phyloP scores from a whole-genome alignment of 2,888 invertebrate species.

The Bellardia pandia region DNA sequence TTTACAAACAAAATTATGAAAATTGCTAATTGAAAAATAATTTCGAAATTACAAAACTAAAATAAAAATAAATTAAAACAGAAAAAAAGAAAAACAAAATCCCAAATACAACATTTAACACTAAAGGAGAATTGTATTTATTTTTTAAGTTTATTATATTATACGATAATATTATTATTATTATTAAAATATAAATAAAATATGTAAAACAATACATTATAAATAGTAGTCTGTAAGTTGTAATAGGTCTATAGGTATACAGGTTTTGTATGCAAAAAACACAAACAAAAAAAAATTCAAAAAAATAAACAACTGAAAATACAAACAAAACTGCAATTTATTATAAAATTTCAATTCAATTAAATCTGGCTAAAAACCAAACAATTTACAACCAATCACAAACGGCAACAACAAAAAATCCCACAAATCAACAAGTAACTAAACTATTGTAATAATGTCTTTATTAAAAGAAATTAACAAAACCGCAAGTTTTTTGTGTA shows the following conservation, averaged over 20 bases:
- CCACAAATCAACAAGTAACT: constrained; percentile 73
- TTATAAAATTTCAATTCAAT: not conserved
- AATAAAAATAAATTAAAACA: constrained; percentile 51
- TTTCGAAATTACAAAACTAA: constrained; percentile 27
- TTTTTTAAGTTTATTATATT: constrained; percentile 62
- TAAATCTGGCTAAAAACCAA: constrained; percentile 38
- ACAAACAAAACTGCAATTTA: constrained; percentile 20
- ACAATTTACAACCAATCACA: constrained; percentile 36
- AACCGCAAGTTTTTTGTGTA: constrained; percentile 58
- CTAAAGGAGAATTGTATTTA: constrained; percentile 74
- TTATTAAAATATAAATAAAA: constrained; percentile 44
- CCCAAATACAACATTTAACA: constrained; percentile 75
- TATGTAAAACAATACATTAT: constrained; percentile 35
- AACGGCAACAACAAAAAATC: constrained; percentile 66
- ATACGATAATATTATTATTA: constrained; percentile 54
- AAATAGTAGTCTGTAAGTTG: constrained; percentile 69
- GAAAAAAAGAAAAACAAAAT: constrained; percentile 53
- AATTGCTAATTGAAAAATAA: constrained; percentile 18
- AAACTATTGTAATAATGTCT: constrained; percentile 57
- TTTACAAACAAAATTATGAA: not conserved
- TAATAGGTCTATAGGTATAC: constrained; percentile 68
- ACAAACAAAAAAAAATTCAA: constrained; percentile 28
- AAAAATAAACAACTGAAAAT: constrained; percentile 40
- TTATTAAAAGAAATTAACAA: constrained; percentile 65
- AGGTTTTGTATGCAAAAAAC: constrained; percentile 71